Evolutionary conservation across 1,140 invertebrate species (phyloP), one percentile per base, ranked within the genome.

Genomic region (Goniozus legneri): DNA sequence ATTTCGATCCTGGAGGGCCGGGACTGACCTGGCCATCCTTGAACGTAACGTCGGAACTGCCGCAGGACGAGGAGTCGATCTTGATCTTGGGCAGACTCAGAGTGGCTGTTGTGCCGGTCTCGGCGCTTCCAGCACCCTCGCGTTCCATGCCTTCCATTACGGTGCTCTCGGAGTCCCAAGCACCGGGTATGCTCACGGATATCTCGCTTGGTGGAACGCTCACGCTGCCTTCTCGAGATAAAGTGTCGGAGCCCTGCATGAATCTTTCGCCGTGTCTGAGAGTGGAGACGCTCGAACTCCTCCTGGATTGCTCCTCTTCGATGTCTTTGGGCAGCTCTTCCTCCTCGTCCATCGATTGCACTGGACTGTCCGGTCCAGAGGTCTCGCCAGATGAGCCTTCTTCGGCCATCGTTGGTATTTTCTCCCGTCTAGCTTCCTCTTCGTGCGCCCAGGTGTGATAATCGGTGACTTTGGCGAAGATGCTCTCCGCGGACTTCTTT

Each of bases 311-410:
- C 22, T 68, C 58, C 22, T 72, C 71, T 3, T 71, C 67, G 4
- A 63, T 2, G 3, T 73, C 65, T 43, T 62, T 67, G 18, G 52
- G 42, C 54, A 14, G 4, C 24, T 71, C 78, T 50, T 85, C 82
- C 40, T 87, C 85, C 56, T 88, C 85, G 51, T 89, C 86, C 49
- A 81, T 80, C 56, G 85, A 87, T 35, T 84, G 80, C 16, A 82
- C 79, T 1, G 89, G 88, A 67, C 86, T 90, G 58, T 93, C 91
- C 0, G 90, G 90, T 1, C 90, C 90, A 8, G 89, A 91, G 7
- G 91, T 93, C 59, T 87, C 88, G 18, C 89, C 89, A 0, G 89
- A 92, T 12, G 87, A 88, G 19, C 64, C 67, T 44, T 76, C 71
- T 22, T 77, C 76, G 61, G 48, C 60, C 12, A 47, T 66, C 60